phyloP scores from a whole-genome alignment of 2,797 vertebrate genomes.

The Pampus argenteus region DNA sequence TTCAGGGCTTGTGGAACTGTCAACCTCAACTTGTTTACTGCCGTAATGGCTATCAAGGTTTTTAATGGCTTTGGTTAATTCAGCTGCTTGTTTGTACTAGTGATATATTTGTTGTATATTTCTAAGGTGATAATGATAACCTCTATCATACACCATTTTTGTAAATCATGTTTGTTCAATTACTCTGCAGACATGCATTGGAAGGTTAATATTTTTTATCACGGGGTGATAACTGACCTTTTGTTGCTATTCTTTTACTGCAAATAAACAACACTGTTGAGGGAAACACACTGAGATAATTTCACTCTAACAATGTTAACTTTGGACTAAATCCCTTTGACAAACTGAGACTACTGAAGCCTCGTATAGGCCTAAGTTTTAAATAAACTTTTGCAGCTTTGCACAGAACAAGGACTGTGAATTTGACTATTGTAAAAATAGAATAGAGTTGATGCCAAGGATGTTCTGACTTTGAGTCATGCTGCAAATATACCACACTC shows the following conservation, averaged over 20 bases:
- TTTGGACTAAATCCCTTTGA: too few species aligned
- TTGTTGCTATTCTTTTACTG: background rate
- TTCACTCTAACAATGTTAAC: too few species aligned
- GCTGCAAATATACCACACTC: too few species aligned
- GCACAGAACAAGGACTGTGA: too few species aligned
- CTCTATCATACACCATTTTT: slow-evolving; percentile 1
- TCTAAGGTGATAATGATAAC: slow-evolving; percentile 10
- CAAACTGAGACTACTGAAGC: too few species aligned
- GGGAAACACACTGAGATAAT: too few species aligned
- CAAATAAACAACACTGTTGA: background rate
- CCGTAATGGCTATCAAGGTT: slow-evolving; percentile 22
- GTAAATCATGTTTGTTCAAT: slow-evolving; percentile 4
- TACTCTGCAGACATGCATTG: background rate
- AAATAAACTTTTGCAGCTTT: too few species aligned
- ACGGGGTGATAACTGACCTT: background rate
- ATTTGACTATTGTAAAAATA: too few species aligned
- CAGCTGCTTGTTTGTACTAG: slow-evolving; percentile 39
- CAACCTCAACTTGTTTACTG: slow-evolving; percentile 57
- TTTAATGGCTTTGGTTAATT: slow-evolving; percentile 62
- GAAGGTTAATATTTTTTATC: too few species aligned
- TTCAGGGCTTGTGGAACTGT: slow-evolving; percentile 11
- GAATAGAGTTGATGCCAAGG: too few species aligned
- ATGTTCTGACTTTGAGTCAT: too few species aligned
- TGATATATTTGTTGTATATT: slow-evolving; percentile 28
- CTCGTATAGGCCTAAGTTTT: too few species aligned